These are phyloP conservation scores for Hydriomena furcata DNA, from an alignment of 2,888 invertebrate species.

Conservation along the genomic window DNA sequence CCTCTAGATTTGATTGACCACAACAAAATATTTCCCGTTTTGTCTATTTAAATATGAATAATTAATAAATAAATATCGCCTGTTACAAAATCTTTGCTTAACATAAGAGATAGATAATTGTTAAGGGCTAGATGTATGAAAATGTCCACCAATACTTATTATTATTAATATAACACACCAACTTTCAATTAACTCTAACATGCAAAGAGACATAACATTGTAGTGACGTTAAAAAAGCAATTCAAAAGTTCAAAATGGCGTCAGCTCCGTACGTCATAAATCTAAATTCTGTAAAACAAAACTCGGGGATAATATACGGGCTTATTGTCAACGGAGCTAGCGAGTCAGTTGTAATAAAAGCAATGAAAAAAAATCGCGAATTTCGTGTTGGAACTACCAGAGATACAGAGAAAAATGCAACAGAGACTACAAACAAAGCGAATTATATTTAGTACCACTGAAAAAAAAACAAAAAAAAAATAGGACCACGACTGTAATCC, in stretches of 20 bases:
- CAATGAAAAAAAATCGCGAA: slow-evolving; percentile 66
- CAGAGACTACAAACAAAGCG: slow-evolving; percentile 4
- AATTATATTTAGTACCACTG: too few relatives aligned
- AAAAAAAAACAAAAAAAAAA: too few relatives aligned
- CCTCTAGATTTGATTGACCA: too few relatives aligned
- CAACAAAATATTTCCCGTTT: too few relatives aligned
- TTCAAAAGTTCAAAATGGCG: slow-evolving; percentile 36
- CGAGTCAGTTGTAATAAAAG: slow-evolving; percentile 55
- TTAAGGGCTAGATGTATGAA: too few relatives aligned
- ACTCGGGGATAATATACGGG: slow-evolving; percentile 69
- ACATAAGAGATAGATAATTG: too few relatives aligned
- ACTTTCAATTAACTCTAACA: background rate
- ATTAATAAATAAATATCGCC: too few relatives aligned
- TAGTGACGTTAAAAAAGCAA: slow-evolving; percentile 14
- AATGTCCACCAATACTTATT: too few relatives aligned
- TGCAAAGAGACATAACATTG: slow-evolving; percentile 14
- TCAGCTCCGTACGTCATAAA: slow-evolving; percentile 70
- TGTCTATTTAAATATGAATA: too few relatives aligned
- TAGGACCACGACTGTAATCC: too few relatives aligned
- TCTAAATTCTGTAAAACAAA: slow-evolving; percentile 73
- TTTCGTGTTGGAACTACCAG: slow-evolving; percentile 59
- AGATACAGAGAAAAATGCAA: slow-evolving; percentile 2
- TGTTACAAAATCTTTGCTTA: too few relatives aligned
- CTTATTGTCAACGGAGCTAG: slow-evolving; percentile 69
- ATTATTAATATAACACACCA: too few relatives aligned